These are phyloP conservation scores for Parnassius glacialis DNA, from an alignment of 2,888 invertebrate genomes.

Conservation along the genomic window DNA sequence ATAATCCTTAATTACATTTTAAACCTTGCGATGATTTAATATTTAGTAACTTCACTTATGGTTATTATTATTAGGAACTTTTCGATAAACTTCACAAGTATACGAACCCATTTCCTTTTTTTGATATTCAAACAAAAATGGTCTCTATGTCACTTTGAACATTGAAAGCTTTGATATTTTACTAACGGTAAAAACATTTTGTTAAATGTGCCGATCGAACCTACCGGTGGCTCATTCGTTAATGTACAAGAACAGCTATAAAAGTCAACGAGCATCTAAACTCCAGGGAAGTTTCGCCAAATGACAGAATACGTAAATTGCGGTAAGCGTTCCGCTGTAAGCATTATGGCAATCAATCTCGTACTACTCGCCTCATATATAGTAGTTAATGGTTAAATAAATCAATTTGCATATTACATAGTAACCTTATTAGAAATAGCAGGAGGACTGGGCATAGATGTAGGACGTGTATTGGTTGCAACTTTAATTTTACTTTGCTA, in stretches of 20 bases:
- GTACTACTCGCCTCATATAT: conserved; percentile 14
- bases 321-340: conserved; percentile 41
- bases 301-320: conserved; percentile 42
- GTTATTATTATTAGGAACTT: conserved; percentile 62
- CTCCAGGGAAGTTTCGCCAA: conserved; percentile 36
- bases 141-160: no score
- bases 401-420: not conserved
- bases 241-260: conserved; percentile 63
- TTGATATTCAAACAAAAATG: no score
- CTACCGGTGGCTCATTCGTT: conserved; percentile 41
- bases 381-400: not conserved
- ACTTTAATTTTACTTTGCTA: no score
- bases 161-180: not conserved
- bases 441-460: no score
- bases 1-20: not conserved
- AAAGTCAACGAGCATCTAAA: conserved; percentile 61
- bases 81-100: conserved; percentile 32
- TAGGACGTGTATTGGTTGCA: no score
- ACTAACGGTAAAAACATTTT: conserved; percentile 31
- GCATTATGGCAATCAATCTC: conserved; percentile 43
- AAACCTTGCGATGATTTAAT: conserved; percentile 35
- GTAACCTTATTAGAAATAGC: no score
- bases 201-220: conserved; percentile 35
- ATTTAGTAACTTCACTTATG: conserved; percentile 51
- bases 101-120: conserved; percentile 17